Percentiles rank a stretch among this genome's conserved stretches.
Conservation (phyloP, 2,113 vertebrate genomes). For the Anseranas semipalmata region DNA sequence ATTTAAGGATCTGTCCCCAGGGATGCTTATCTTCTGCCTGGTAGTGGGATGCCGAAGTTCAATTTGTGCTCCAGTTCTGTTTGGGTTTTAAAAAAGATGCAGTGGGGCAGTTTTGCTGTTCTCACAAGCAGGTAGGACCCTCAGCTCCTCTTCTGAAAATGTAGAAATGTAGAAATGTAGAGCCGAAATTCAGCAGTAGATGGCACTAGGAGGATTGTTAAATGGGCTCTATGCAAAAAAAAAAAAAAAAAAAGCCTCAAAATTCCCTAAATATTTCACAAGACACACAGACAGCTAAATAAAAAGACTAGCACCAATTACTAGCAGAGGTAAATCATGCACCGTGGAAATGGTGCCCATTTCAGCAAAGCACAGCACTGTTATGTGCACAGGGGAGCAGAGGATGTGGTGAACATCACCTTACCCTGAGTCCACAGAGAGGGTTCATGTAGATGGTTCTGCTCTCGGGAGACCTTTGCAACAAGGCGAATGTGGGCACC, state of each 20-base stretch:
- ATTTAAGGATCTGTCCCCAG: accelerated
- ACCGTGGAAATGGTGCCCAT: not conserved
- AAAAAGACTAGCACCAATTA: not conserved
- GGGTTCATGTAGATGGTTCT: accelerated
- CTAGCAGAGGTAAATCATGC: not conserved
- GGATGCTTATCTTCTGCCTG: not conserved
- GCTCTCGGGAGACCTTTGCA: not conserved
- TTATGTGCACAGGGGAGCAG: accelerated
- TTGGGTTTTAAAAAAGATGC: not conserved
- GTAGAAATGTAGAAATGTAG: no score
- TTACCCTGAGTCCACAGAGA: not conserved
- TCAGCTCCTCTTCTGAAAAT: not conserved
- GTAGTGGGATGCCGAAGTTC: not conserved
- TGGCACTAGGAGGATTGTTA: constrained; percentile 59
- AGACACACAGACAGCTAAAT: not conserved
- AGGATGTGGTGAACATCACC: accelerated
- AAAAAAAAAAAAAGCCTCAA: not conserved
- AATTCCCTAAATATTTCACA: not conserved
- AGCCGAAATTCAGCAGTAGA: constrained; percentile 28
- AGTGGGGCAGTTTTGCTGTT: not conserved
- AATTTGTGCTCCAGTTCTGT: not conserved
- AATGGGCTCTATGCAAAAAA: not conserved
- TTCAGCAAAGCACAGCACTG: not conserved
- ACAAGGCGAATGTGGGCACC: not conserved
- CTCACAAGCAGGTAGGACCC: not conserved